Conservation (phyloP, 2,888 invertebrate species). For the Byasa hedistus region DNA sequence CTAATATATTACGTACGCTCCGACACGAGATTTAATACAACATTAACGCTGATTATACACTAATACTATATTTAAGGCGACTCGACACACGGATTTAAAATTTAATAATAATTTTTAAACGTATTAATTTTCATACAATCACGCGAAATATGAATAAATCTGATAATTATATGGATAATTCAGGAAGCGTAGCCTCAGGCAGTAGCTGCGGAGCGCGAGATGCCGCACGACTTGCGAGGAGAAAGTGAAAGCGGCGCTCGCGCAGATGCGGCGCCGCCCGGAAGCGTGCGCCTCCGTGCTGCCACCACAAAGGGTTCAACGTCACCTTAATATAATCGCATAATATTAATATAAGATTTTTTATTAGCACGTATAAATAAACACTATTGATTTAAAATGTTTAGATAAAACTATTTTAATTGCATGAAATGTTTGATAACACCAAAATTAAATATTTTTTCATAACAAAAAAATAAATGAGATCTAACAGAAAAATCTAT, state of each 20-base stretch:
- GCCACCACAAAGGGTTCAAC: slow-evolving; percentile 54
- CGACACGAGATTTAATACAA: slow-evolving; percentile 11
- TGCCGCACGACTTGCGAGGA: slow-evolving; percentile 60
- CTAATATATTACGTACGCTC: slow-evolving; percentile 51
- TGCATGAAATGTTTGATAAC: not conserved
- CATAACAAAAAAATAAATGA: too few relatives aligned
- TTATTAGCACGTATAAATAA: not conserved
- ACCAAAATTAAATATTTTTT: not conserved
- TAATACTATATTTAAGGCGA: not conserved
- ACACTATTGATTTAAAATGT: not conserved
- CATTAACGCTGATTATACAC: not conserved
- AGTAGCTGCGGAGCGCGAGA: slow-evolving; percentile 57
- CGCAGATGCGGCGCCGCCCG: slow-evolving; percentile 75
- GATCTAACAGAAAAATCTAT: too few relatives aligned
- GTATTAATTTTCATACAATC: slow-evolving; percentile 44
- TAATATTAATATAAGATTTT: not conserved
- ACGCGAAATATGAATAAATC: slow-evolving; percentile 51
- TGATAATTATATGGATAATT: slow-evolving; percentile 50
- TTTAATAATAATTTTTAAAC: not conserved
- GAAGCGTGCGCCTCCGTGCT: slow-evolving; percentile 62
- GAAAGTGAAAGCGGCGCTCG: slow-evolving; percentile 76
- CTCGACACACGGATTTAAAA: not conserved
- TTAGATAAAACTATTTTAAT: not conserved
- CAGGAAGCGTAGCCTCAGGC: slow-evolving; percentile 59
- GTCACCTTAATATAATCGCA: slow-evolving; percentile 10